Percentiles rank a stretch among this genome's conserved stretches.
Conservation (phyloP, 2,797 vertebrate genomes). For the Mormyrus proboscirostris region DNA sequence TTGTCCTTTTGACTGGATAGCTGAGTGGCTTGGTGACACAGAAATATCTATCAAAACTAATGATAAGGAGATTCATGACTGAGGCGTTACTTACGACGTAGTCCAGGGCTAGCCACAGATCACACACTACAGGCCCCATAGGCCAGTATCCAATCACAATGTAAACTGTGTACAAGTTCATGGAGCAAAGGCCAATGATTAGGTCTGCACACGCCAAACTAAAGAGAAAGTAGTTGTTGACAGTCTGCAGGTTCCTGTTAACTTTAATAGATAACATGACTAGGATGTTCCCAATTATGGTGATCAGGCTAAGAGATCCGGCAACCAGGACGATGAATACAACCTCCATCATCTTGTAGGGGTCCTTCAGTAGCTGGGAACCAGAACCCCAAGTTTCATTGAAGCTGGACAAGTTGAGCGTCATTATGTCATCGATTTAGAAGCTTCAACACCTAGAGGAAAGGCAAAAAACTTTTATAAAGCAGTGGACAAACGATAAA, state of each 20-base stretch:
- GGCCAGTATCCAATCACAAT: conserved; percentile 94
- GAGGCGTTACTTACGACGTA: conserved; percentile 95
- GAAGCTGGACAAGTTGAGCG: conserved; percentile 40
- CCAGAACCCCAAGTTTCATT: conserved; percentile 32
- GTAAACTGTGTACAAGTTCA: conserved; percentile 94
- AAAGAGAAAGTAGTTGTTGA: conserved; percentile 99
- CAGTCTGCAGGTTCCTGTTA: conserved; percentile 92
- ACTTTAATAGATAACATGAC: conserved; percentile 98
- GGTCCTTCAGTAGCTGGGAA: conserved; percentile 45
- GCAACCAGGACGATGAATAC: conserved; percentile 80
- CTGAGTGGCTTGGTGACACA: conserved; percentile 97
- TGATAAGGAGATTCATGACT: conserved; percentile 96
- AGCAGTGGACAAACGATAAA: not conserved
- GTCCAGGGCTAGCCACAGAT: conserved; percentile 94
- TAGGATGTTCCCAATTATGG: conserved; percentile 86
- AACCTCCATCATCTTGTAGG: conserved; percentile 73
- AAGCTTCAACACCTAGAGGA: not conserved
- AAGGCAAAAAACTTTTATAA: not conserved
- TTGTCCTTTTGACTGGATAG: conserved; percentile 84
- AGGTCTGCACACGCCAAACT: conserved; percentile 92
- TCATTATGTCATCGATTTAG: conserved; percentile 47
- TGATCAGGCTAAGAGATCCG: conserved; percentile 83
- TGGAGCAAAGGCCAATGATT: conserved; percentile 91
- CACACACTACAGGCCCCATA: conserved; percentile 84
- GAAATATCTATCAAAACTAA: conserved; percentile 97